Base-by-base conservation (phyloP, 2,888 invertebrate species). In the Xanthia icteritia region DNA sequence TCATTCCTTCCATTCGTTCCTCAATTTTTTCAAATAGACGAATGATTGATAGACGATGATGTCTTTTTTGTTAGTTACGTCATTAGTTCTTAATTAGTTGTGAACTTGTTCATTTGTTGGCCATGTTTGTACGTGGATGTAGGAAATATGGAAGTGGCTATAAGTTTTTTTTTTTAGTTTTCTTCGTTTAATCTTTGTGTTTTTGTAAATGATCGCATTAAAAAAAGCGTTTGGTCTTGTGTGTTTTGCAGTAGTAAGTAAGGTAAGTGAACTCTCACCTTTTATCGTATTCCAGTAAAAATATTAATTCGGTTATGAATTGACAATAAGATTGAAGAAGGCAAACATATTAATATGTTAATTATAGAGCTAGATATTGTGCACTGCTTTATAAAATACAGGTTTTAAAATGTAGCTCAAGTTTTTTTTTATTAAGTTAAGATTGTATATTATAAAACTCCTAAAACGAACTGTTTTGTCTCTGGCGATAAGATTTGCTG, bases 21-120 rank as follows among this genome's bases (percentile, higher is more conserved):
- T 83, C 90, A 88, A 91, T 93, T 94, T 94, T 94, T 92, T 89
- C 89, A 92, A 94, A 94, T 95, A 94, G 93, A 92, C 87, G 93
- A 93, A 95, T 96, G 95, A 95, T 95, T 95, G 95, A 96, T 95
- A 94, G 95, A 92, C 92, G 90, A 88, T 94, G 94, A 95, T 94
- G 95, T 95, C 94, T 95, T 95, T 95, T 95, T 96, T 95, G 94
- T 95, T 89, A 86, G 92, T 94, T 91, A 87, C 92, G 92, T 95
- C 95, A 96, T 95, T 96, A 96, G 84, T 90, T 92, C 93, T 94
- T 96, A 95, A 96, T 96, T 95, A 96, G 93, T 93, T 94, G 95
- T 95, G 94, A 94, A 95, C 92, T 94, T 92, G 92, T 93, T 95
- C 94, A 94, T 95, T 95, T 94, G 95, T 94, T 93, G 89, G 89